Evolutionary conservation across 2,113 vertebrate species (phyloP), one percentile per base, ranked within the genome.

Genomic region (Polyodon spathula): DNA sequence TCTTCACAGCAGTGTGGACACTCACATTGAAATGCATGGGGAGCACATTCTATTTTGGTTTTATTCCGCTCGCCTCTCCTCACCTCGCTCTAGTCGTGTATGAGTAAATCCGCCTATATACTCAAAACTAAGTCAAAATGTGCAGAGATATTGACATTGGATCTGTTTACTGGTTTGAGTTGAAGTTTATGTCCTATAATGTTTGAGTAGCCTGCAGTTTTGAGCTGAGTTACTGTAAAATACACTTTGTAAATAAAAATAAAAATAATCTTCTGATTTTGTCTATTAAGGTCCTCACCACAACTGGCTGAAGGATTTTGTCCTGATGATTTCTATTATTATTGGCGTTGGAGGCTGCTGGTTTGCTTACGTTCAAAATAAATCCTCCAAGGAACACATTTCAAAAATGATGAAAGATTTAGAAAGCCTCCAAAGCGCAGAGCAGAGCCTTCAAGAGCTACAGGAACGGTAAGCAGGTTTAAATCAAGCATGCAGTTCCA

Each of bases 371-470:
- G 86, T 92, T 7, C 96, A 99, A 77, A 98, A 96, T 85, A 96
- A 92, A 75, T 90, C 90, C 46, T 97, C 94, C 56, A 94, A 90
- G 79, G 90, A 98, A 66, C 96, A 99, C 79, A 86, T 99, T 69
- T 88, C 89, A 64, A 93, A 92, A 84, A 98, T 99, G 95, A 99
- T 97, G 94, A 98, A 90, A 84, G 96, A 98, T 56, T 83, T 99
- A 76, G 96, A 98, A 68, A 97, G 96, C 66, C 87, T 99, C 6
- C 96, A 98, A 58, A 84, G 85, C 8, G 96, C 95, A 11, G 96
- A 99, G 68, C 88, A 92, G 73, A 97, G 93, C 76, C 90, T 99
- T 8, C 70, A 88, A 63, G 96, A 98, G 63, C 81, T 99, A 68
- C 96, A 99, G 73, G 89, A 89, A 75, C 94, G 92, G 96, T 99